These are phyloP conservation scores for Nanorana parkeri DNA, from an alignment of 2,113 vertebrate species.

Conservation along the genomic window DNA sequence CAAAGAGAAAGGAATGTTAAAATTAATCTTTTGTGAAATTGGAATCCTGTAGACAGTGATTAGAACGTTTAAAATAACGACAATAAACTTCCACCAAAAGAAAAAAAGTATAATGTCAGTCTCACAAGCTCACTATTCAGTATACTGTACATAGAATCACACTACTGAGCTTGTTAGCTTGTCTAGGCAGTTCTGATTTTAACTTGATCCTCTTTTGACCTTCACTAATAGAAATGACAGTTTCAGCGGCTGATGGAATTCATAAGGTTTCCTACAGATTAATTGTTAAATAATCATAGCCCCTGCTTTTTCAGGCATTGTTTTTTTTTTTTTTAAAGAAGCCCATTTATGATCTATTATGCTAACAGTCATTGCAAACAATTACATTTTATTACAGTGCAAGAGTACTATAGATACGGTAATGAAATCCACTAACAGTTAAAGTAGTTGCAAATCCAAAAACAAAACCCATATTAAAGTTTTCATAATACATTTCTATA, in stretches of 20 bases:
- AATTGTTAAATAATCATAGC: neutral
- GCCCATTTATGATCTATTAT: too few species aligned
- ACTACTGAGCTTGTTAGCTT: conserved; percentile 39
- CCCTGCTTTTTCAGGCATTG: neutral
- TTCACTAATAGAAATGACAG: conserved; percentile 29
- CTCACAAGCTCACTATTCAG: neutral
- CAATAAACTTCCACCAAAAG: conserved; percentile 20
- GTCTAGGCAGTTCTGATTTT: conserved; percentile 4
- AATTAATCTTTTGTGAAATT: conserved; percentile 55
- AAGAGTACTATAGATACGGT: too few species aligned
- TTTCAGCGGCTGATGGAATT: conserved; percentile 26
- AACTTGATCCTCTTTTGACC: conserved; percentile 30
- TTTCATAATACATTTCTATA: too few species aligned
- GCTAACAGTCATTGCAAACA: too few species aligned
- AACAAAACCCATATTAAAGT: too few species aligned
- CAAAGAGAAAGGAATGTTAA: conserved; percentile 36
- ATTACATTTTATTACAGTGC: too few species aligned
- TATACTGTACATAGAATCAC: conserved; percentile 5
- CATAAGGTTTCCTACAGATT: neutral
- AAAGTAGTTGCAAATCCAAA: too few species aligned
- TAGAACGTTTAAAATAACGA: conserved; percentile 51
- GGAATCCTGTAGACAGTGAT: conserved; percentile 53
- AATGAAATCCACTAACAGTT: too few species aligned
- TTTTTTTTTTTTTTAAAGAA: neutral
- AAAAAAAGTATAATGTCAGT: conserved; percentile 17